Base-by-base conservation (phyloP, 2,888 invertebrate genomes). In the Entomobrya multifasciata region DNA sequence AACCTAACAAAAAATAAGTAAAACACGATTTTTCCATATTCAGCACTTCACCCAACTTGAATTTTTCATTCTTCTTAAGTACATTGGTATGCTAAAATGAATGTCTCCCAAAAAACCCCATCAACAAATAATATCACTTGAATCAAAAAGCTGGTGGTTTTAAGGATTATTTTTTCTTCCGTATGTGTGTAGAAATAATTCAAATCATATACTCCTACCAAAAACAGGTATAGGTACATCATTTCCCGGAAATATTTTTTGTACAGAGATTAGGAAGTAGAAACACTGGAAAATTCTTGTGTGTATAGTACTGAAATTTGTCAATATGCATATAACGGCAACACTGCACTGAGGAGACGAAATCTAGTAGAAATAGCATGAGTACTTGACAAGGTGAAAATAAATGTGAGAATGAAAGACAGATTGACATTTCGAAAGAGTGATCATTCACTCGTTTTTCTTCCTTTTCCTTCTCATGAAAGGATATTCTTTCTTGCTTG, bases 391-490 rank as follows among this genome's bases (percentile, higher is more conserved):
- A 83, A 52, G 72, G 30, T 3, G 36, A 74, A 44, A 78, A 81
- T 81, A 87, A 87, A 84, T 81, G 87, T 85, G 80, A 87, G 77
- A 82, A 72, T 17, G 52, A 52, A 74, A 25, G 87, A 79, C 76
- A 80, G 84, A 65, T 77, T 81, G 84, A 84, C 84, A 84, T 84
- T 85, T 81, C 65, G 76, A 80, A 80, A 76, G 83, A 85, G 67
- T 88, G 85, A 88, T 88, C 84, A 65, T 79, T 88, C 87, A 85
- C 52, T 55, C 27, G 74, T 55, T 74, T 74, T 41, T 72, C 47
- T 70, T 49, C 67, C 70, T 25, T 15, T 44, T 77, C 44, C 57
- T 83, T 36, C 57, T 36, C n/a, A 1, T 52, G 30, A n/a, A n/a
- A n/a, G n/a, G n/a, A n/a, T n/a, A 22, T 55, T 0, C 11, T 74